Percentiles rank a stretch among this genome's conserved stretches.
These are phyloP conservation scores for Salpingus planirostris DNA, from an alignment of 2,888 invertebrate genomes.

Conservation along the genomic window DNA sequence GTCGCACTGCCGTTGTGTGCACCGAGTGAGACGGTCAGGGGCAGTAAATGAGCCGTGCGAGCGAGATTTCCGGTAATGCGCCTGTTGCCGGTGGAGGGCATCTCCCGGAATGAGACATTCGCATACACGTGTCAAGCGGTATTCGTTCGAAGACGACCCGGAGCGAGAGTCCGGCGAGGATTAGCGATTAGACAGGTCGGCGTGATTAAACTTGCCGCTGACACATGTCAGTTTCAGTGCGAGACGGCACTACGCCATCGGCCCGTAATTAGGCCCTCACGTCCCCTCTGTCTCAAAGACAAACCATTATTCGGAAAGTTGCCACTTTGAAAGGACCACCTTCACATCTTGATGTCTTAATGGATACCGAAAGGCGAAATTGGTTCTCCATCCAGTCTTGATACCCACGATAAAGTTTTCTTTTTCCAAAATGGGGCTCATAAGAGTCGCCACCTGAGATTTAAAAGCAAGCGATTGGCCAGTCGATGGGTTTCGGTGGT, in stretches of 20 bases:
- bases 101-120: no score
- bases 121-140: conserved; percentile 18
- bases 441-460: no score
- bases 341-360: conserved; percentile 18
- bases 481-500: no score
- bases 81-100: no score
- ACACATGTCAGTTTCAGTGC: conserved; percentile 24
- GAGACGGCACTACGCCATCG: conserved; percentile 15
- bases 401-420: no score
- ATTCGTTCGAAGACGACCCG: conserved; percentile 11
- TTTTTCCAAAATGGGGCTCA: no score
- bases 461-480: no score
- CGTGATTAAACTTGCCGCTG: conserved; percentile 27
- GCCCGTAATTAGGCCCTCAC: conserved; percentile 26
- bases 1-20: no score
- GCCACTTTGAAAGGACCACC: conserved; percentile 6
- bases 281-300: conserved; percentile 24
- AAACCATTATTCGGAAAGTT: conserved; percentile 26
- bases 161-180: conserved; percentile 16
- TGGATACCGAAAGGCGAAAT: conserved; percentile 15
- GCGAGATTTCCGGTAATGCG: no score
- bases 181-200: conserved; percentile 23
- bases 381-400: no score
- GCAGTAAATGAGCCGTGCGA: no score
- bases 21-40: no score